Evolutionary conservation across 92 coral and sea anemone genomes (phyloP).

Genomic region (Porites evermanni): DNA sequence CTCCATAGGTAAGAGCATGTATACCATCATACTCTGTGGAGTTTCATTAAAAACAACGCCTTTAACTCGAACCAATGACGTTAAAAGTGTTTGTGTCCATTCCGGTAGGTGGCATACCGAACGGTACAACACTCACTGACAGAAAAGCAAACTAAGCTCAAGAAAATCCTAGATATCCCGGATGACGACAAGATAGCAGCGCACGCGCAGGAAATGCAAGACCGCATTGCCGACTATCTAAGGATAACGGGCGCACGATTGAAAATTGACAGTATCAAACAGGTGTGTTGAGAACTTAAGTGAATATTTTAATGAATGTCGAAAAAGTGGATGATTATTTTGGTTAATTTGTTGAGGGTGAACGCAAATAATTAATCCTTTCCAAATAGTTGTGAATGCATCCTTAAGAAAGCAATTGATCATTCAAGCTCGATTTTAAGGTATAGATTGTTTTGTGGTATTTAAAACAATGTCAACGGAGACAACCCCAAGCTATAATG

Average conservation of each 20-base stretch:
- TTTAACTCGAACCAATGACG: not conserved
- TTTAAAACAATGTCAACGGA: too few species aligned
- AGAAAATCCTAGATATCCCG: conserved; percentile 72
- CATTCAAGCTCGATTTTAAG: too few species aligned
- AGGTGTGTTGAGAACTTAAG: conserved; percentile 44
- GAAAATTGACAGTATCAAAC: conserved; percentile 68
- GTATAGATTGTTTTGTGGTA: too few species aligned
- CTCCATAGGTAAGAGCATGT: too few species aligned
- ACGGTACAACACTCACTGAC: conserved; percentile 79
- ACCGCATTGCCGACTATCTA: conserved; percentile 67
- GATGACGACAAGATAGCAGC: conserved; percentile 48
- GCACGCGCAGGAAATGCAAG: conserved; percentile 67
- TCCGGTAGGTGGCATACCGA: conserved; percentile 80
- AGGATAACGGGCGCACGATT: conserved; percentile 71
- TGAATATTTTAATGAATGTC: too few species aligned
- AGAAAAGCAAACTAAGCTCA: conserved; percentile 72
- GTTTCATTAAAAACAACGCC: not conserved
- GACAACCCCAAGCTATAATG: too few species aligned
- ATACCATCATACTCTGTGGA: too few species aligned
- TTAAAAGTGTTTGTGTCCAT: not conserved
- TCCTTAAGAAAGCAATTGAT: too few species aligned
- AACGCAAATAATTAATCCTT: not conserved
- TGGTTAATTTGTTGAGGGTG: not conserved
- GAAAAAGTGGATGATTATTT: not conserved
- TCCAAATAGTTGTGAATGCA: not conserved